Conservation (phyloP, 1,140 invertebrate genomes). For the Bombus sibiricus region DNA sequence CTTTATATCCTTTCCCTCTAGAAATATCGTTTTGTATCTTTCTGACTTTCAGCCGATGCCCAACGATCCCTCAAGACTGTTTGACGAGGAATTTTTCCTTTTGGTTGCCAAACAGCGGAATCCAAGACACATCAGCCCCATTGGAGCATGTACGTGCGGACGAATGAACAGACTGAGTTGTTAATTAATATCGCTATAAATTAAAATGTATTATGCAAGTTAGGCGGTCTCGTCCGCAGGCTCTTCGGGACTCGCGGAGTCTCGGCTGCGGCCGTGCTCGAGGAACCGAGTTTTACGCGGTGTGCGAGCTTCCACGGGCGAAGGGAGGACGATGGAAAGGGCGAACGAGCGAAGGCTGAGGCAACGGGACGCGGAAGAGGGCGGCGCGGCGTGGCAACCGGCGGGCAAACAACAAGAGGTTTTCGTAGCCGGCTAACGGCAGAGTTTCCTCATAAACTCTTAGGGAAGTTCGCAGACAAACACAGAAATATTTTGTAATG, state of each 20-base stretch:
- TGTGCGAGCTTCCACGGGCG: slow-evolving; percentile 21
- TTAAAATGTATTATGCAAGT: slow-evolving; percentile 70
- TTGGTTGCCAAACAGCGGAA: background rate
- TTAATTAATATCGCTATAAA: slow-evolving; percentile 69
- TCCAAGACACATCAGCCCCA: background rate
- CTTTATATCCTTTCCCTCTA: background rate
- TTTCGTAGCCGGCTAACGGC: slow-evolving; percentile 63
- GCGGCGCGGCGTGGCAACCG: slow-evolving; percentile 37
- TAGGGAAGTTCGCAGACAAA: slow-evolving; percentile 78
- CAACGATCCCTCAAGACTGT: background rate
- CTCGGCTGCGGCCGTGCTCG: slow-evolving; percentile 42
- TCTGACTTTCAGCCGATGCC: background rate
- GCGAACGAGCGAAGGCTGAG: background rate
- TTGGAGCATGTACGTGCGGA: background rate
- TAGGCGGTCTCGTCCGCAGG: slow-evolving; percentile 56
- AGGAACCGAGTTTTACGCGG: slow-evolving; percentile 47
- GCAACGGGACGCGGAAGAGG: slow-evolving; percentile 49
- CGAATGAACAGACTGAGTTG: slow-evolving; percentile 42
- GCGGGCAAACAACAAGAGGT: slow-evolving; percentile 66
- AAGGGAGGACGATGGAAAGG: slow-evolving; percentile 28
- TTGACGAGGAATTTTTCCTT: background rate
- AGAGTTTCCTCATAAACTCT: slow-evolving; percentile 77
- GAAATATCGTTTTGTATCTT: background rate
- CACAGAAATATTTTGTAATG: slow-evolving; percentile 79
- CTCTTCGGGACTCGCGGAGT: slow-evolving; percentile 56